A percentile compares a stretch with the other conserved stretches of the same genome.
These are phyloP conservation scores for Dicranocentrus wangi DNA, from an alignment of 2,888 invertebrate species.

Conservation along the genomic window DNA sequence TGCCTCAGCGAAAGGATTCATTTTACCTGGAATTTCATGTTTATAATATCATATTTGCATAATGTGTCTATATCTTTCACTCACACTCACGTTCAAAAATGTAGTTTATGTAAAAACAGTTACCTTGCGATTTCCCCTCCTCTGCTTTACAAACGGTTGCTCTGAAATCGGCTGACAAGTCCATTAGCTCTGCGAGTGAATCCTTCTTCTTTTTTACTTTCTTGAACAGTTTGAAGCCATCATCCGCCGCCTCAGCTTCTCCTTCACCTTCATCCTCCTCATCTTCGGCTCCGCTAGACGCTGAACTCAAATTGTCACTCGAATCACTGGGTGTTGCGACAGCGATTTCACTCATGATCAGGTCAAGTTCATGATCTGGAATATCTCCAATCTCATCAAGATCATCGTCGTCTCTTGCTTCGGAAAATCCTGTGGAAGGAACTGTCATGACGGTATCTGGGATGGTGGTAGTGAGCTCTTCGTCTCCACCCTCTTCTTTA, in stretches of 20 bases:
- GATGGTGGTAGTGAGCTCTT: too few relatives aligned
- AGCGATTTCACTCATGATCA: conserved; percentile 38
- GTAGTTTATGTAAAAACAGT: too few relatives aligned
- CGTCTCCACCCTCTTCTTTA: too few relatives aligned
- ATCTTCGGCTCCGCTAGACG: conserved; percentile 9
- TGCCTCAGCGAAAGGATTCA: conserved; percentile 41
- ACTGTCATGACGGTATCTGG: background rate
- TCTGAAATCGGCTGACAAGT: conserved; percentile 34
- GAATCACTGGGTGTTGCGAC: background rate
- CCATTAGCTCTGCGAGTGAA: conserved; percentile 42
- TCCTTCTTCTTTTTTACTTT: conserved; percentile 39
- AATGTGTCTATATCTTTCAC: too few relatives aligned
- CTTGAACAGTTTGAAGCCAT: conserved; percentile 30
- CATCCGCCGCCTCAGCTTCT: conserved; percentile 26
- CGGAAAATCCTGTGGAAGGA: conserved; percentile 13
- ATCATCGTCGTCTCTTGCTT: too few relatives aligned
- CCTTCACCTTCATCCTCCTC: conserved; percentile 39
- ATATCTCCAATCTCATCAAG: conserved; percentile 34
- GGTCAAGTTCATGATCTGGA: conserved; percentile 38
- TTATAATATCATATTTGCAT: background rate
- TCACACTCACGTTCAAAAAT: too few relatives aligned
- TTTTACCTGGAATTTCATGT: background rate
- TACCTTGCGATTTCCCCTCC: background rate
- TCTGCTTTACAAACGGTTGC: conserved; percentile 17
- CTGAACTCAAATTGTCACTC: conserved; percentile 12